Conservation (phyloP, 2,888 invertebrate species). For the Drosophila borealis region DNA sequence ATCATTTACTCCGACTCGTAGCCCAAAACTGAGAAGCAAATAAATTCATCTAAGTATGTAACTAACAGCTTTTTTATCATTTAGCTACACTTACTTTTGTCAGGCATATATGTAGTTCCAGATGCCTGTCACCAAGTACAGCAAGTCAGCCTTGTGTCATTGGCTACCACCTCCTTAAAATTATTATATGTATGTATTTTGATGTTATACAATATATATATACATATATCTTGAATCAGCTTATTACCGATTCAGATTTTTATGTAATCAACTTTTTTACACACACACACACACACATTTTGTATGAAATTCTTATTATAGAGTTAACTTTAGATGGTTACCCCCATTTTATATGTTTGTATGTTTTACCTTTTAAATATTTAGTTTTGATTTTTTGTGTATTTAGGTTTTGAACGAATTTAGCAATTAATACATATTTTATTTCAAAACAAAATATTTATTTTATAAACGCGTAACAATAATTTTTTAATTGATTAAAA, state of each 20-base stretch:
- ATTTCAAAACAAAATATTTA: conserved; percentile 36
- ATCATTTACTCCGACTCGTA: conserved; percentile 91
- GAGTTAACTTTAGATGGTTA: conserved; percentile 26
- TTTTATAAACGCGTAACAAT: conserved; percentile 26
- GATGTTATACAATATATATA: conserved; percentile 35
- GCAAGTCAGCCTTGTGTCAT: conserved; percentile 16
- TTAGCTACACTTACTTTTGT: neutral
- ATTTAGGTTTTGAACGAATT: conserved; percentile 53
- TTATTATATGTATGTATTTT: conserved; percentile 28
- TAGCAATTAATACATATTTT: conserved; percentile 34
- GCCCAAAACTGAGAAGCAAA: conserved; percentile 42
- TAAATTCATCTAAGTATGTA: conserved; percentile 7
- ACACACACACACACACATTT: conserved; percentile 22
- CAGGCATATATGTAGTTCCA: conserved; percentile 11
- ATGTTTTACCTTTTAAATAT: conserved; percentile 12
- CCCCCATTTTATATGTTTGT: conserved; percentile 12
- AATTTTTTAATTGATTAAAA: conserved; percentile 12
- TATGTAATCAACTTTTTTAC: conserved; percentile 35
- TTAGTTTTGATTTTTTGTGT: conserved; percentile 16
- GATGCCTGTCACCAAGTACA: conserved; percentile 17
- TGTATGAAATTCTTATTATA: conserved; percentile 27
- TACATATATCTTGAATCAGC: conserved; percentile 19
- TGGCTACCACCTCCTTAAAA: conserved; percentile 29
- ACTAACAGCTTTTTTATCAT: neutral
- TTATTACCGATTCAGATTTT: conserved; percentile 17